Conservation (phyloP, 2,797 vertebrate species). For the Dendrocincla tyrannina region DNA sequence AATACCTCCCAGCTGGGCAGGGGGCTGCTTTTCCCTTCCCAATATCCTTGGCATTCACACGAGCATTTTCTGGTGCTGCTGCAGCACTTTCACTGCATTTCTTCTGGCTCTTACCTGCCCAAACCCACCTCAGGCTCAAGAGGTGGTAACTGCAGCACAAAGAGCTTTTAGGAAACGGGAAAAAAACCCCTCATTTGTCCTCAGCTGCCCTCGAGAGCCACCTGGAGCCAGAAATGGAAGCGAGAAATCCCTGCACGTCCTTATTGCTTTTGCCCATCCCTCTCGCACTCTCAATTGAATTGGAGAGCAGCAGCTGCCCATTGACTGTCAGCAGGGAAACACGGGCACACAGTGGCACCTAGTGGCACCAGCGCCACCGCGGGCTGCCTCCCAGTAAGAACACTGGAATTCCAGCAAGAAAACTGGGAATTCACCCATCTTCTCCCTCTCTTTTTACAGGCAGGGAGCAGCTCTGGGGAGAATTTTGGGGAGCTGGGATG, state of each 20-base stretch:
- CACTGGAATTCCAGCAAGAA: rapidly evolving
- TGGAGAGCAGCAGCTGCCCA: rapidly evolving
- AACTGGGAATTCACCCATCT: rapidly evolving
- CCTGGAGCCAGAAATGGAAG: not conserved
- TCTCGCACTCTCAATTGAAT: rapidly evolving
- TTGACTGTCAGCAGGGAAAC: not conserved
- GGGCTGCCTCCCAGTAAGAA: not conserved
- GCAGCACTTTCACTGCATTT: not conserved
- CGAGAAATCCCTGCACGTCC: not conserved
- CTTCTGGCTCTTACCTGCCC: not conserved
- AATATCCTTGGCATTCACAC: rapidly evolving
- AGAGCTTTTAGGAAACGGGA: not conserved
- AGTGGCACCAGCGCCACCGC: slow-evolving; percentile 23
- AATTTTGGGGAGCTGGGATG: not conserved
- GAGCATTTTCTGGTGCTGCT: not conserved
- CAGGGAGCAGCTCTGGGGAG: not conserved
- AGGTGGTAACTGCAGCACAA: not conserved
- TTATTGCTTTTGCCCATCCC: not conserved
- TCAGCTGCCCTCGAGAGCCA: not conserved
- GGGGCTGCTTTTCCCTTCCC: not conserved
- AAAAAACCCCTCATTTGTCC: not conserved
- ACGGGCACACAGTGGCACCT: slow-evolving; percentile 60
- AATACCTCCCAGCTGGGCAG: not conserved
- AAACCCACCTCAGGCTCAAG: not conserved
- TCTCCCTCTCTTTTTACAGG: not conserved